Conservation (phyloP, 2,888 invertebrate genomes). For the Autographa pulchrina region DNA sequence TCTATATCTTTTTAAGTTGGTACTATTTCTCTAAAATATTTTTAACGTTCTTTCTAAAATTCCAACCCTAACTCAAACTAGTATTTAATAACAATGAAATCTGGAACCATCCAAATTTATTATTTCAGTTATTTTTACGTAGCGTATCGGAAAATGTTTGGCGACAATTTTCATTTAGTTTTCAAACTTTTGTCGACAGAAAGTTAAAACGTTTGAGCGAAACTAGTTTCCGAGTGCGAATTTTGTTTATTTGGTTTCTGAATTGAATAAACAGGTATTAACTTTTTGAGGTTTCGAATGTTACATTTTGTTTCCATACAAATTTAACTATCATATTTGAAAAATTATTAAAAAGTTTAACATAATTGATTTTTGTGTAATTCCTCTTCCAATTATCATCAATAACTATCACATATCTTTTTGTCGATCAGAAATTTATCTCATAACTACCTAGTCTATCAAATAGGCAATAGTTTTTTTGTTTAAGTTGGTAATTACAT, state of each 20-base stretch:
- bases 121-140: conserved; percentile 15
- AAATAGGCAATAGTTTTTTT: too few species aligned
- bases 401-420: too few species aligned
- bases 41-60: neutral
- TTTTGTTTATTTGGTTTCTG: conserved; percentile 50
- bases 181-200: conserved; percentile 42
- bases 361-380: too few species aligned
- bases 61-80: neutral
- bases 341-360: too few species aligned
- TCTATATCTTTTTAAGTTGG: too few species aligned
- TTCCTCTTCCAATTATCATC: too few species aligned
- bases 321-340: neutral
- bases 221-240: conserved; percentile 38
- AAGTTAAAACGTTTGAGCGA: conserved; percentile 47
- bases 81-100: neutral
- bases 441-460: too few species aligned
- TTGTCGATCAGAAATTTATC: too few species aligned
- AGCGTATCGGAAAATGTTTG: conserved; percentile 28
- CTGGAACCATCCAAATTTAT: neutral
- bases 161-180: conserved; percentile 54
- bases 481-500: too few species aligned
- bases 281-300: conserved; percentile 42
- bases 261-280: conserved; percentile 41
- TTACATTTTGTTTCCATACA: conserved; percentile 11
- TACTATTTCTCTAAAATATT: too few species aligned